Evolutionary conservation across 1,140 invertebrate genomes (phyloP).

Genomic region (Tachypleus tridentatus): DNA sequence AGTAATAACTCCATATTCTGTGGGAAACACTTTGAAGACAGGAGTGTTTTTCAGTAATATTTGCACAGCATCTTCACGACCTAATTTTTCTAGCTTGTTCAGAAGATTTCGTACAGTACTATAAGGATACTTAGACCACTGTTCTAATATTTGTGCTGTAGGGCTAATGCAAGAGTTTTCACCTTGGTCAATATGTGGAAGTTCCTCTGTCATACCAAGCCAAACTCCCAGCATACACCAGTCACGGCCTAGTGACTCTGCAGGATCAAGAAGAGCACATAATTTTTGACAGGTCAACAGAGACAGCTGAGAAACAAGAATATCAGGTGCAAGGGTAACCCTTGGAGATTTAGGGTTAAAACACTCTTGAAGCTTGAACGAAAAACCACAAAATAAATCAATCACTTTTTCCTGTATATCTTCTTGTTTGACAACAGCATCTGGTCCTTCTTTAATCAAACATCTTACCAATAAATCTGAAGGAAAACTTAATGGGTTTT

Average conservation of each 20-base stretch:
- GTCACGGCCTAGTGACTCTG: slow-evolving; percentile 62
- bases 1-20: slow-evolving; percentile 1
- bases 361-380: slow-evolving; percentile 36
- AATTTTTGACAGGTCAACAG: slow-evolving; percentile 37
- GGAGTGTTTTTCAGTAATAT: slow-evolving; percentile 37
- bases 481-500: slow-evolving; percentile 45
- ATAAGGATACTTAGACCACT: slow-evolving; percentile 37
- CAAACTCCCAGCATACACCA: slow-evolving; percentile 69
- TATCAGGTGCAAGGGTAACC: slow-evolving; percentile 34
- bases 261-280: slow-evolving; percentile 56
- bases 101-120: slow-evolving; percentile 39
- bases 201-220: slow-evolving; percentile 46
- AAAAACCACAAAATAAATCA: slow-evolving; percentile 54
- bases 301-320: slow-evolving; percentile 41
- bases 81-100: slow-evolving; percentile 39
- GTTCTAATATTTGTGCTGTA: slow-evolving; percentile 39
- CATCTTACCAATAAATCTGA: slow-evolving; percentile 47
- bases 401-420: slow-evolving; percentile 49
- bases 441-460: slow-evolving; percentile 37
- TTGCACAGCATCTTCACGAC: slow-evolving; percentile 40
- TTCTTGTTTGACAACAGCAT: slow-evolving; percentile 38
- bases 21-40: slow-evolving; percentile 33
- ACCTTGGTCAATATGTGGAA: slow-evolving; percentile 40
- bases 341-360: slow-evolving; percentile 12
- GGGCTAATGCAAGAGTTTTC: slow-evolving; percentile 33